Evolutionary conservation across 35 echinoderm and acorn worm species (phyloP).

Genomic region (Heliocidaris tuberculata): DNA sequence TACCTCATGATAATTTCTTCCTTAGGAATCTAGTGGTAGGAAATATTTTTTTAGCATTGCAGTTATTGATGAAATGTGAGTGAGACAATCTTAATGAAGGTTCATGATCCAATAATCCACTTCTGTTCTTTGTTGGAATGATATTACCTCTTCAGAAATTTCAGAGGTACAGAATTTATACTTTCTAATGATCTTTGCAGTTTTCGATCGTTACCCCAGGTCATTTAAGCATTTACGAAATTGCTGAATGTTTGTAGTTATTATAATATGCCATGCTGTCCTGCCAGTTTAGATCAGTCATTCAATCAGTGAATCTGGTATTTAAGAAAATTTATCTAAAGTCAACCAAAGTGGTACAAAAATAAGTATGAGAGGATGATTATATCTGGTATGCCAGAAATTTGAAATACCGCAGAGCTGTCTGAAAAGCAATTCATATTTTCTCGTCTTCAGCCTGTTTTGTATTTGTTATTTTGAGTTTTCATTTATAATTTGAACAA

Average conservation of each 20-base stretch:
- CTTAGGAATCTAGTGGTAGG: no score
- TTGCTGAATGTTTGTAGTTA: not conserved
- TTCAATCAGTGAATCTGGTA: not conserved
- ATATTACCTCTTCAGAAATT: no score
- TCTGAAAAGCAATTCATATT: no score
- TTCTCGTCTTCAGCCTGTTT: not conserved
- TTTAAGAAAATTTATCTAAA: not conserved
- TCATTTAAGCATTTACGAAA: not conserved
- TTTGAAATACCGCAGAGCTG: not conserved
- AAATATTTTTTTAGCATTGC: no score
- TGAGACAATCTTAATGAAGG: no score
- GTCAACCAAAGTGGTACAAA: not conserved
- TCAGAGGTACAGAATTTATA: no score
- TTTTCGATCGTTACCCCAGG: no score
- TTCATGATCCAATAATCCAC: no score
- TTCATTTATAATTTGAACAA: not conserved
- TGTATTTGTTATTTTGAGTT: not conserved
- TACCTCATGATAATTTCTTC: not conserved
- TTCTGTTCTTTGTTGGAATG: no score
- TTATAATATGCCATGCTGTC: not conserved
- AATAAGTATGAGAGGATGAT: not conserved
- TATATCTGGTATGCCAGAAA: not conserved
- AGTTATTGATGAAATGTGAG: no score
- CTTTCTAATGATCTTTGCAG: no score
- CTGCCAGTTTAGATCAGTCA: not conserved